A percentile compares a stretch with the other conserved stretches of the same genome.
Evolutionary conservation across 2,797 vertebrate genomes (phyloP).

Genomic region (Sebastes aleutianus): DNA sequence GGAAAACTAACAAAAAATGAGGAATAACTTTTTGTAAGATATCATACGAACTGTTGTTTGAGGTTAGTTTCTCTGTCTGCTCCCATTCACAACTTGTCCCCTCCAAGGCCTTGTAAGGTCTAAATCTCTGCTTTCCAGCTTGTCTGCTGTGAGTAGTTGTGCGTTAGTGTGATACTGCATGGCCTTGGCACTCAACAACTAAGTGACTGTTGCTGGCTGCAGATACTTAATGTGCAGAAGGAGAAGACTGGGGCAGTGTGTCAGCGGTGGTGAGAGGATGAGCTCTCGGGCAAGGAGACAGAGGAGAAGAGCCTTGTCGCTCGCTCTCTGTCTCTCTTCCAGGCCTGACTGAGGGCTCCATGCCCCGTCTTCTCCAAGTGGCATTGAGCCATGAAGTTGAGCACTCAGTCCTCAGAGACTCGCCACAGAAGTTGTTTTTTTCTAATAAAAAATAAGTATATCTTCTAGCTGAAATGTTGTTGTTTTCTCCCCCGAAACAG

Average conservation of each 20-base stretch:
- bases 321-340: slow-evolving; percentile 45
- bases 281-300: slow-evolving; percentile 68
- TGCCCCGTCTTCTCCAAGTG: slow-evolving; percentile 52
- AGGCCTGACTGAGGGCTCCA: slow-evolving; percentile 49
- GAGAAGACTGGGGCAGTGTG: slow-evolving; percentile 68
- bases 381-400: slow-evolving; percentile 50
- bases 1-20: too few species aligned
- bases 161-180: slow-evolving; percentile 45
- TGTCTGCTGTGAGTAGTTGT: slow-evolving; percentile 47
- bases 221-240: slow-evolving; percentile 50
- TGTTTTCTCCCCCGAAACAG: slow-evolving; percentile 8
- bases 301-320: slow-evolving; percentile 45
- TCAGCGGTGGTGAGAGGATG: slow-evolving; percentile 65
- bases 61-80: background rate
- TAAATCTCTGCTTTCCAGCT: slow-evolving; percentile 50
- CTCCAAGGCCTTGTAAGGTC: slow-evolving; percentile 47
- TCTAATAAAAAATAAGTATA: background rate
- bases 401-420: slow-evolving; percentile 21
- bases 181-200: slow-evolving; percentile 59
- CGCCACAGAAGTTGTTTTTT: background rate
- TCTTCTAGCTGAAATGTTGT: slow-evolving; percentile 5
- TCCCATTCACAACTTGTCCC: slow-evolving; percentile 31
- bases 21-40: too few species aligned
- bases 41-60: too few species aligned
- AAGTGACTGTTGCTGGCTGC: slow-evolving; percentile 64